Evolutionary conservation across 2,113 vertebrate genomes (phyloP).

Genomic region (Egretta garzetta): DNA sequence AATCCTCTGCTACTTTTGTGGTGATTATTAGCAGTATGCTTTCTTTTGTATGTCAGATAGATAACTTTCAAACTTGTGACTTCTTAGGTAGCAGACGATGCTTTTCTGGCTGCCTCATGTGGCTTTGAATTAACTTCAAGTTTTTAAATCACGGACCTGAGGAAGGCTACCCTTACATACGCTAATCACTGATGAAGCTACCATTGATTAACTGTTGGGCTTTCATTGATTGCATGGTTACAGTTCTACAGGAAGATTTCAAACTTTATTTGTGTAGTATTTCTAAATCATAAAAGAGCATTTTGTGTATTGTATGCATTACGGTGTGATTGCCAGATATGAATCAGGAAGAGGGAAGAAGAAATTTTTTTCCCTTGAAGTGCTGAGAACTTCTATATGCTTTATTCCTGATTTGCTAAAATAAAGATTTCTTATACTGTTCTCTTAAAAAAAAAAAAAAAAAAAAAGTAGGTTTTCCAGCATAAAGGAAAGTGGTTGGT

Average conservation of each 20-base stretch:
- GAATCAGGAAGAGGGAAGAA: background rate
- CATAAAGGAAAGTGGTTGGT: background rate
- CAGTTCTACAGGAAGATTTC: conserved; percentile 7
- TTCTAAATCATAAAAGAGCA: background rate
- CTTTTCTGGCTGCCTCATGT: background rate
- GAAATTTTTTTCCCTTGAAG: background rate
- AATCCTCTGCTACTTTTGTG: background rate
- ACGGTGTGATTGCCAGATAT: background rate
- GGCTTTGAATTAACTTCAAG: conserved; percentile 31
- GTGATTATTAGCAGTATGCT: background rate
- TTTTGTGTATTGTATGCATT: background rate
- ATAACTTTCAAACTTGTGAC: background rate
- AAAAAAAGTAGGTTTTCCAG: background rate
- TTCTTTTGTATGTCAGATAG: background rate
- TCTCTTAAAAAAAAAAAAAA: background rate
- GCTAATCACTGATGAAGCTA: conserved; percentile 45
- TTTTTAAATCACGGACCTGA: conserved; percentile 36
- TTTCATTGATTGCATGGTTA: conserved; percentile 51
- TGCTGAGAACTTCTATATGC: background rate
- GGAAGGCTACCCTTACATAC: background rate
- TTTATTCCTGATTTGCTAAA: background rate
- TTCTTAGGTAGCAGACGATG: background rate
- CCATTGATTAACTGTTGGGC: conserved; percentile 52
- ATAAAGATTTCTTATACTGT: background rate
- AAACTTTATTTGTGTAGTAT: conserved; percentile 41